These are phyloP conservation scores for Desoria tigrina DNA, from an alignment of 2,888 invertebrate species.

Conservation along the genomic window DNA sequence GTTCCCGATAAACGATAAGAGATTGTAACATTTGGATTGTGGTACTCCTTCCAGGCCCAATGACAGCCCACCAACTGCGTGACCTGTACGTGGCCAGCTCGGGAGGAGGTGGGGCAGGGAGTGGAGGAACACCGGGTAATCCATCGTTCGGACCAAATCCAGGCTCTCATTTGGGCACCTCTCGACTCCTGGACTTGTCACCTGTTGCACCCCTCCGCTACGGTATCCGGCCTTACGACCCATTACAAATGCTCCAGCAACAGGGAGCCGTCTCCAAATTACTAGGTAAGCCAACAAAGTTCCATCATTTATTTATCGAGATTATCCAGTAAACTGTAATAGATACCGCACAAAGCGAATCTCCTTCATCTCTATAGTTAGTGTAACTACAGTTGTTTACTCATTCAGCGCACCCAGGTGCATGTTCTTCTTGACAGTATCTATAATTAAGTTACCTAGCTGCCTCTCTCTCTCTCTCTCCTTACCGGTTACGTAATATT, in stretches of 20 bases:
- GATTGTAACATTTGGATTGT: too few species aligned
- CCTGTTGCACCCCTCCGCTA: constrained; percentile 55
- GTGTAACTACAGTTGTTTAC: too few species aligned
- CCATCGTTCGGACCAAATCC: constrained; percentile 19
- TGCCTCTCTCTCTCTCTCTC: too few species aligned
- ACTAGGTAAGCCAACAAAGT: constrained; percentile 64
- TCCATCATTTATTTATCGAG: background rate
- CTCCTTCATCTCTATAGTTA: too few species aligned
- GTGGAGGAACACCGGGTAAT: constrained; percentile 22
- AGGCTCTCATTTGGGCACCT: constrained; percentile 24
- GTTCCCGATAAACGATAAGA: too few species aligned
- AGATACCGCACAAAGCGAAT: background rate
- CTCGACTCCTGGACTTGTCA: constrained; percentile 51
- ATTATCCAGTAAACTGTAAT: background rate
- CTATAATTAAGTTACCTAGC: too few species aligned
- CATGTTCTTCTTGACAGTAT: too few species aligned
- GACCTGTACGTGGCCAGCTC: constrained; percentile 51
- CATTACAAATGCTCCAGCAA: constrained; percentile 81
- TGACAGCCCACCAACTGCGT: constrained; percentile 53
- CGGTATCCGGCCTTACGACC: constrained; percentile 82
- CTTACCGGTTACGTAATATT: too few species aligned
- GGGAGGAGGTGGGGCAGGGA: constrained; percentile 40
- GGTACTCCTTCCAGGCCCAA: constrained; percentile 46
- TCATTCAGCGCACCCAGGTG: too few species aligned
- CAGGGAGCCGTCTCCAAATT: constrained; percentile 87